Base-by-base conservation (phyloP, 1,140 invertebrate species). In the Plodia interpunctella region DNA sequence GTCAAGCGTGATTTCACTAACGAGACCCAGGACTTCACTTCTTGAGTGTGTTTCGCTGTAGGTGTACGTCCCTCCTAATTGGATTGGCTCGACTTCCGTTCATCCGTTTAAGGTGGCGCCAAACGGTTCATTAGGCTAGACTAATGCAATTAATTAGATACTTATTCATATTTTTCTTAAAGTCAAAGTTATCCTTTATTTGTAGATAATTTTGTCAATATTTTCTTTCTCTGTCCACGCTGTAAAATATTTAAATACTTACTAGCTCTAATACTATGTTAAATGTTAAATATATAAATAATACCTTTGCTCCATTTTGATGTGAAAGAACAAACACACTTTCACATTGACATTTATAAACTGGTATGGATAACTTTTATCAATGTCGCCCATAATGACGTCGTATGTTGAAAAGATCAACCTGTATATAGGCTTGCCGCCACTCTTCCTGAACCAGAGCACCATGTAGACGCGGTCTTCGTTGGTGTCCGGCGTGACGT, bases 401-500 rank as follows among this genome's bases (percentile, higher is more conserved):
- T 3, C 6, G 21, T 3, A 2, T 25, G 2, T 25, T n/a, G n/a
- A n/a, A 25, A 2, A 25, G 6, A 25, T 25, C 21, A 62, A 97
- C 96, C 95, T 97, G 91, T 97, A 97, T 72, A 98, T 94, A 58
- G 97, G 96, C 88, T 96, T 97, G 55, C 94, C 93, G 32, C 93
- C 94, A 62, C 79, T 84, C 60, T 88, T 88, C 68, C 95, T 92
- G 87, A 96, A 98, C 96, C 96, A 98, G n/a, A 97, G 91, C 61
- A 98, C 96, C 94, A 97, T 96, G 83, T 96, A 96, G 52, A 97
- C 95, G 64, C 95, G 92, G 83, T 97, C 96, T 74, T 96, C 94
- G 74, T 91, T 92, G 55, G 93, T 92, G 68, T 93, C 91, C 19
- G 95, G 94, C 75, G 94, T 94, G 82, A 97, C 95, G 90, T 97